Evolutionary conservation across 2,113 vertebrate genomes (phyloP).

Genomic region (Narcine bancroftii): DNA sequence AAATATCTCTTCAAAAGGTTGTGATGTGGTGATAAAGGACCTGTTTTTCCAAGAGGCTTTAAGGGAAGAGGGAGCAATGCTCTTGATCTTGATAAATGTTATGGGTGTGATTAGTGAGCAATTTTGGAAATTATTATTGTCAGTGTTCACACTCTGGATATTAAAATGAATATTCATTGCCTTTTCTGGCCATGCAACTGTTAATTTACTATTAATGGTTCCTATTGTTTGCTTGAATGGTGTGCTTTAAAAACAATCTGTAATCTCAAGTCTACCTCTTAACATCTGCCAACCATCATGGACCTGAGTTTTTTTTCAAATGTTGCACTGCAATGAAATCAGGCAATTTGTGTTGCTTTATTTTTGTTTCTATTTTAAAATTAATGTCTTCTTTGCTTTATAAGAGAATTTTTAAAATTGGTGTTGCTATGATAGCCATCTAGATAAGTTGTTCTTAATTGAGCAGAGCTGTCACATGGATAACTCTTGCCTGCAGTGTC

Average conservation of each 20-base stretch:
- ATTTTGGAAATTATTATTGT: neutral
- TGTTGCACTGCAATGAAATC: neutral
- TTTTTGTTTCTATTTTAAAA: neutral
- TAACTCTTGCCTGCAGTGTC: neutral
- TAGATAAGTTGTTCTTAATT: neutral
- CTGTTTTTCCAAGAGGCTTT: neutral
- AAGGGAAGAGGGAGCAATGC: neutral
- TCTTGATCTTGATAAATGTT: neutral
- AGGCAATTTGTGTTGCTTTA: neutral
- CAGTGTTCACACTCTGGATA: neutral
- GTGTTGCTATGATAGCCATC: neutral
- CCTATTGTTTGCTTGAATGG: neutral
- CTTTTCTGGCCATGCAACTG: neutral
- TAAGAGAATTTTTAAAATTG: neutral
- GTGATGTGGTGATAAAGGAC: neutral
- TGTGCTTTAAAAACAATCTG: constrained; percentile 6
- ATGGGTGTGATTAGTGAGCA: neutral
- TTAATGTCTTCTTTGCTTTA: neutral
- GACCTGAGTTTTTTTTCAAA: neutral
- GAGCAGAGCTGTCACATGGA: neutral
- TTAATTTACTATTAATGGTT: neutral
- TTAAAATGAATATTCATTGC: neutral
- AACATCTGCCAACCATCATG: neutral
- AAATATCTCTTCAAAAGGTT: constrained; percentile 25
- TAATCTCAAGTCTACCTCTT: neutral